Evolutionary conservation across 2,797 vertebrate genomes (phyloP).

Genomic region (Poecilia velifera): DNA sequence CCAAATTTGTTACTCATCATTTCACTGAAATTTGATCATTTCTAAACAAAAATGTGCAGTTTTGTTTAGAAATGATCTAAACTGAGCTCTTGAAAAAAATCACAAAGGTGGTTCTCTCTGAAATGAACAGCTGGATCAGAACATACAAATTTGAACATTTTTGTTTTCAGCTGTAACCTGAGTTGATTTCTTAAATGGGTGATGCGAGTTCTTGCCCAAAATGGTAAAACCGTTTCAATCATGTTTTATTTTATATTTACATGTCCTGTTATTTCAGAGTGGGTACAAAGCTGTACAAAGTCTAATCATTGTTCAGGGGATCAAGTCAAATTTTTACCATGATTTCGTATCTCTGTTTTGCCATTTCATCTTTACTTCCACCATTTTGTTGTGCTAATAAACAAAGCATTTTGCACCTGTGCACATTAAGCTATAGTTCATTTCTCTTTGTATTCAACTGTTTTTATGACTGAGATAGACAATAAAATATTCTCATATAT

Average conservation of each 20-base stretch:
- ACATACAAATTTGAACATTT: background rate
- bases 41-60: background rate
- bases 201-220: background rate
- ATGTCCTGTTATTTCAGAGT: background rate
- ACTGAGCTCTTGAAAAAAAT: slow-evolving; percentile 21
- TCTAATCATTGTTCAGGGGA: background rate
- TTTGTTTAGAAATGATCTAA: background rate
- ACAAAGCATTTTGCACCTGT: background rate
- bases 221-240: background rate
- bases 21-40: no score
- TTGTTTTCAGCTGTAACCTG: background rate
- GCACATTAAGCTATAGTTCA: background rate
- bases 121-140: background rate
- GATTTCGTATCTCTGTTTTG: background rate
- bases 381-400: background rate
- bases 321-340: background rate
- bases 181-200: background rate
- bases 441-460: background rate
- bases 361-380: background rate
- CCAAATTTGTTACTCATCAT: background rate
- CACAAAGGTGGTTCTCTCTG: background rate
- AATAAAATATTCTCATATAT: background rate
- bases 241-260: background rate
- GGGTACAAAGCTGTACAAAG: background rate
- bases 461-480: background rate